phyloP scores from a whole-genome alignment of 53 echinoderm and acorn worm genomes.

The Stichopus horrens region DNA sequence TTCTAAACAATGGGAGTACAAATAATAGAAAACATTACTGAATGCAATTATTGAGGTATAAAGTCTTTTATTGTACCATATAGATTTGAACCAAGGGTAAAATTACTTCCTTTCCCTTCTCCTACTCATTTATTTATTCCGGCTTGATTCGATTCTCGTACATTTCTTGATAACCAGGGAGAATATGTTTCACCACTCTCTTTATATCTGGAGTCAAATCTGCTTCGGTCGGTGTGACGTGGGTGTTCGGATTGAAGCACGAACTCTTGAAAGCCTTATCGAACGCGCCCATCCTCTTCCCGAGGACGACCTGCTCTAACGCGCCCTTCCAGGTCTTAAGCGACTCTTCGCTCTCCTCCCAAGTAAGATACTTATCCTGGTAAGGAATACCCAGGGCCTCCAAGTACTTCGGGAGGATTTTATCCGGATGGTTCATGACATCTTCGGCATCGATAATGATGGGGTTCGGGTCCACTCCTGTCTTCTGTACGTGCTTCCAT shows the following conservation, averaged over 20 bases:
- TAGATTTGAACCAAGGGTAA: too few species aligned
- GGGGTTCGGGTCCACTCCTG: not conserved
- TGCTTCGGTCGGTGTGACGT: not conserved
- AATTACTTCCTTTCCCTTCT: too few species aligned
- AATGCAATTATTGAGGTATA: too few species aligned
- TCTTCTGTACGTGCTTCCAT: slow-evolving; percentile 16
- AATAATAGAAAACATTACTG: too few species aligned
- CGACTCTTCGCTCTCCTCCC: not conserved
- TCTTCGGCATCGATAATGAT: not conserved
- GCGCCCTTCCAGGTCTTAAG: slow-evolving; percentile 10
- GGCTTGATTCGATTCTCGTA: not conserved
- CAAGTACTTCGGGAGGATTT: slow-evolving; percentile 14
- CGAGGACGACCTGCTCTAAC: not conserved
- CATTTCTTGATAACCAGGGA: slow-evolving; percentile 16
- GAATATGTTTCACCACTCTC: not conserved
- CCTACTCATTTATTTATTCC: not conserved
- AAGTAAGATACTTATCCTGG: too few species aligned
- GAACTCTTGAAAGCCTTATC: slow-evolving; percentile 12
- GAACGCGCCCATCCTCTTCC: not conserved
- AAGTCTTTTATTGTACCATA: too few species aligned
- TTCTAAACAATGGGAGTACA: too few species aligned
- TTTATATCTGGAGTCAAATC: not conserved
- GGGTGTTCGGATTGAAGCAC: not conserved
- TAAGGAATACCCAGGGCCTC: not conserved
- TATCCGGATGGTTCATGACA: not conserved